Evolutionary conservation across 37 sponge, comb jelly and placozoan species (phyloP).

Genomic region (Chondrosia reniformis): DNA sequence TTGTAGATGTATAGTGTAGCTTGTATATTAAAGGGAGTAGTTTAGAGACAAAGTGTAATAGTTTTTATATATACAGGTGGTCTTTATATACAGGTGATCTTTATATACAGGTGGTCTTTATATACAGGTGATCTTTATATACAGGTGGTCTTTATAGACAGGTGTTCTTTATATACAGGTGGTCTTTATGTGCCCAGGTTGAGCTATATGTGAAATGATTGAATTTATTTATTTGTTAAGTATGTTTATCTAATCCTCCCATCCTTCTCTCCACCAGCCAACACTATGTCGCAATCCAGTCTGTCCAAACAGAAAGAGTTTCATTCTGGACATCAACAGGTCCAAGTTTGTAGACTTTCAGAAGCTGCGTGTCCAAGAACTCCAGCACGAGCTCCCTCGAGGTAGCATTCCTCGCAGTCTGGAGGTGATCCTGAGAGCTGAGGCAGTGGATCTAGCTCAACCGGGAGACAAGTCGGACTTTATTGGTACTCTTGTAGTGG

Average conservation of each 20-base stretch:
- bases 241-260: no score
- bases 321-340: slow-evolving; percentile 80
- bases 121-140: no score
- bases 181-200: background rate
- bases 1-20: background rate
- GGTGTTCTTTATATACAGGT: no score
- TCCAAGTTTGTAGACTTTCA: slow-evolving; percentile 98
- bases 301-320: slow-evolving; percentile 83
- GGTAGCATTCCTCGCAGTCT: slow-evolving; percentile 95
- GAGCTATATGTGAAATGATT: background rate
- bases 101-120: no score
- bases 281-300: slow-evolving; percentile 88
- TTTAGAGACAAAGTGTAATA: no score
- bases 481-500: slow-evolving; percentile 95
- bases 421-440: slow-evolving; percentile 89
- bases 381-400: slow-evolving; percentile 92
- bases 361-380: slow-evolving; percentile 98
- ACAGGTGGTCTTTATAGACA: no score
- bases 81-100: no score
- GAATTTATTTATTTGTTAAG: no score
- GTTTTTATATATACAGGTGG: background rate
- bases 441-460: slow-evolving; percentile 91
- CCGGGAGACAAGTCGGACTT: slow-evolving; percentile 99
- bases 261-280: slow-evolving; percentile 43
- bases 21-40: background rate